phyloP scores from a whole-genome alignment of 1,140 invertebrate genomes.

The Macrobrachium rosenbergii region DNA sequence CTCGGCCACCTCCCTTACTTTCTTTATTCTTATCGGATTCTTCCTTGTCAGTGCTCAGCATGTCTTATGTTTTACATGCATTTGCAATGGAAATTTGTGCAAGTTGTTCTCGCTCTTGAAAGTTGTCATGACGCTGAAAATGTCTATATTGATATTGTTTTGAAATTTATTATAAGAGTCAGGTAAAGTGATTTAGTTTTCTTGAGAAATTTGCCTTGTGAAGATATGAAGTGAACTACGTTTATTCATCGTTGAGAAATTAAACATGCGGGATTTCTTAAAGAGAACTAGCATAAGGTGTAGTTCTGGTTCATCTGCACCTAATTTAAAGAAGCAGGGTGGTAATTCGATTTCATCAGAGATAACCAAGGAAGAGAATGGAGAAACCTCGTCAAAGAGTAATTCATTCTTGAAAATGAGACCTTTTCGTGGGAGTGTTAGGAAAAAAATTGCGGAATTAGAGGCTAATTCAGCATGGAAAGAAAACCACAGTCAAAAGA shows the following conservation, averaged over 20 bases:
- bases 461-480: neutral
- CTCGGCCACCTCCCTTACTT: neutral
- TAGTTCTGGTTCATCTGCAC: neutral
- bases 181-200: no score
- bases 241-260: neutral
- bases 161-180: no score
- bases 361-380: neutral
- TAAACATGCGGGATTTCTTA: constrained; percentile 29
- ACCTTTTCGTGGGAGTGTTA: constrained; percentile 39
- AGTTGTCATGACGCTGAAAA: no score
- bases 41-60: no score
- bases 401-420: neutral
- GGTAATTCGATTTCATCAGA: neutral
- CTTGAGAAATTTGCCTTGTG: no score
- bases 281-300: neutral
- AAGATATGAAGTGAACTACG: neutral
- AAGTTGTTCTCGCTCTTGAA: no score
- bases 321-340: neutral
- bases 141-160: no score
- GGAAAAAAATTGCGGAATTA: constrained; percentile 42
- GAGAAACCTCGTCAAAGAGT: neutral
- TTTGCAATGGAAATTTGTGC: no score
- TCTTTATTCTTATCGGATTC: neutral
- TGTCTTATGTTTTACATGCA: no score
- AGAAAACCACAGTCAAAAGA: no score